phyloP scores from a whole-genome alignment of 2,888 invertebrate species.

The Stegophylla sp. region DNA sequence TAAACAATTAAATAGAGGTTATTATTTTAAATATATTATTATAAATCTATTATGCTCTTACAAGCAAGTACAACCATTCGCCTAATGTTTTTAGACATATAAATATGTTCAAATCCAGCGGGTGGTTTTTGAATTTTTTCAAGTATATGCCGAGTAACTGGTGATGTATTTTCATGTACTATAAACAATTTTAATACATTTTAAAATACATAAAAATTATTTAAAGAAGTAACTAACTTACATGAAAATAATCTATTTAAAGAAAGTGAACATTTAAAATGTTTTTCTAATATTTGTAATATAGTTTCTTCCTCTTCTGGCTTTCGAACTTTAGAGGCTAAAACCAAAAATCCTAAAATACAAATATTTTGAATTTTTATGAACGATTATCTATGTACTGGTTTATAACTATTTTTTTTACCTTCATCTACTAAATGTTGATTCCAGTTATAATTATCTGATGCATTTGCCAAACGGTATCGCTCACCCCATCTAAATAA shows the following conservation, averaged over 20 bases:
- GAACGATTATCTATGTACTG: not conserved
- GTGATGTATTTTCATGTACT: slow-evolving; percentile 70
- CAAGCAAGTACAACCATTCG: slow-evolving; percentile 70
- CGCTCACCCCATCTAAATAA: slow-evolving; percentile 96
- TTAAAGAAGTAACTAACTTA: slow-evolving; percentile 64
- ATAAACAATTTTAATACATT: slow-evolving; percentile 59
- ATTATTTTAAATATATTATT: not conserved
- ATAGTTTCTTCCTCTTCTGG: slow-evolving; percentile 83
- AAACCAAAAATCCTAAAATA: slow-evolving; percentile 77
- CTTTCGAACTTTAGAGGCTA: slow-evolving; percentile 90
- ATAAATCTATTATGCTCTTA: slow-evolving; percentile 60
- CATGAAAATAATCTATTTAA: slow-evolving; percentile 76
- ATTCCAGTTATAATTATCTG: slow-evolving; percentile 87
- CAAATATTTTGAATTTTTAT: not conserved
- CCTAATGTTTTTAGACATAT: slow-evolving; percentile 94
- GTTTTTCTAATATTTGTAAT: slow-evolving; percentile 76
- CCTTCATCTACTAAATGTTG: slow-evolving; percentile 95
- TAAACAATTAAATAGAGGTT: slow-evolving; percentile 55
- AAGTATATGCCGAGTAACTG: slow-evolving; percentile 77
- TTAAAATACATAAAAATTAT: slow-evolving; percentile 46
- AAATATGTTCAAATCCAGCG: slow-evolving; percentile 77
- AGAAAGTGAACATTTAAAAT: slow-evolving; percentile 79
- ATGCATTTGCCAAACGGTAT: slow-evolving; percentile 77
- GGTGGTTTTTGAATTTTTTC: slow-evolving; percentile 71
- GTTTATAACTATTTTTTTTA: slow-evolving; percentile 45